Evolutionary conservation across 2,113 vertebrate genomes (phyloP).

Genomic region (Lycocorax pyrrhopterus): DNA sequence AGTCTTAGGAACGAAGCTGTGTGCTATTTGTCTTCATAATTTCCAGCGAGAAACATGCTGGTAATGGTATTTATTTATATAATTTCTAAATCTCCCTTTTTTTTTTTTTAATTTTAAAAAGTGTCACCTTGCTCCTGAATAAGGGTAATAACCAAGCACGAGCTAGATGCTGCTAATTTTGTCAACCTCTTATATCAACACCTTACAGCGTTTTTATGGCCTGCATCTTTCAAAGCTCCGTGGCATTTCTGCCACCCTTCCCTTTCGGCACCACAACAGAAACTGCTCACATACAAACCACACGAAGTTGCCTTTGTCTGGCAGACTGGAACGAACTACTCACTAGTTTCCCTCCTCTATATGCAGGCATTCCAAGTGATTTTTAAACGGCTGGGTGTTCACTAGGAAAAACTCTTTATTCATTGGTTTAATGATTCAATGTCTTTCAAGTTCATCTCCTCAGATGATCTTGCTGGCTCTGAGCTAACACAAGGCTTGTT

Average conservation of each 20-base stretch:
- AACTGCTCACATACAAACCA: neutral
- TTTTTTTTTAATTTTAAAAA: neutral
- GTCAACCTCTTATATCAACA: neutral
- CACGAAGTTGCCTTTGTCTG: neutral
- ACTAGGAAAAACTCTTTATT: neutral
- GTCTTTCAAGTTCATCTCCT: conserved; percentile 20
- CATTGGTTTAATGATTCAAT: neutral
- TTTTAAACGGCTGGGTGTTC: neutral
- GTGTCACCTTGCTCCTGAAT: neutral
- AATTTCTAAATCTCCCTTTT: neutral
- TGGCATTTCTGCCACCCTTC: neutral
- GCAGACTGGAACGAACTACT: neutral
- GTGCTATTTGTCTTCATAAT: neutral
- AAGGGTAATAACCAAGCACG: neutral
- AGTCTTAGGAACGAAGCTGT: neutral
- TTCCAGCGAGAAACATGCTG: neutral
- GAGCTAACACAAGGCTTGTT: neutral
- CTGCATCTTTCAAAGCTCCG: neutral
- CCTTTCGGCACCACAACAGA: neutral
- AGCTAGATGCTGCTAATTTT: neutral
- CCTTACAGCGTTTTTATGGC: neutral
- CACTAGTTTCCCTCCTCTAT: neutral
- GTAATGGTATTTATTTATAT: neutral
- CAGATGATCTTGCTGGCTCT: neutral
- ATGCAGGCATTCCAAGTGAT: neutral